A percentile compares a stretch with the other conserved stretches of the same genome.
Conservation (phyloP, 53 echinoderm and acorn worm genomes). For the Stichopus horrens region DNA sequence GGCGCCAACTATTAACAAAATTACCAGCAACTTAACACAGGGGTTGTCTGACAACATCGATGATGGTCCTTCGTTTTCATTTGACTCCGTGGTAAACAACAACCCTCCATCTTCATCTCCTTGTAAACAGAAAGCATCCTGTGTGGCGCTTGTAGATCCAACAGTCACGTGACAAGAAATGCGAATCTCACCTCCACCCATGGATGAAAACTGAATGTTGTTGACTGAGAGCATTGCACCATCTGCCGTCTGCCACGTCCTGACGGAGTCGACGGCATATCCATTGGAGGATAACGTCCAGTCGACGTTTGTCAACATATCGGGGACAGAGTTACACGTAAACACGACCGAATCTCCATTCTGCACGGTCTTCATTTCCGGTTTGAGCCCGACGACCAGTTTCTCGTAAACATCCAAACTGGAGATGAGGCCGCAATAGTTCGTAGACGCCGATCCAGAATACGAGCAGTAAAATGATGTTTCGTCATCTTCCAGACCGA, state of each 20-base stretch:
- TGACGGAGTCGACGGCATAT: background rate
- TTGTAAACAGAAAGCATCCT: background rate
- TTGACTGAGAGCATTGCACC: background rate
- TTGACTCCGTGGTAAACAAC: background rate
- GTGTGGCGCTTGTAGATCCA: background rate
- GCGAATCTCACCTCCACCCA: background rate
- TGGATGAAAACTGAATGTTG: background rate
- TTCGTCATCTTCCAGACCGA: background rate
- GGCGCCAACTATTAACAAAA: background rate
- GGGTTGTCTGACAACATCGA: background rate
- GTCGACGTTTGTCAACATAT: background rate
- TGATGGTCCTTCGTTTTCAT: background rate
- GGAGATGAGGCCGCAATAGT: background rate
- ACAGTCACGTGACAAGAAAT: slow-evolving; percentile 8
- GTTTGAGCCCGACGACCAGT: background rate
- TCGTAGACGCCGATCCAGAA: background rate
- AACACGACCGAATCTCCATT: slow-evolving; percentile 21
- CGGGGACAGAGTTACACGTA: slow-evolving; percentile 15
- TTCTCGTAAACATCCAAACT: background rate
- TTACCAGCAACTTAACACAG: background rate
- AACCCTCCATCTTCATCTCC: background rate
- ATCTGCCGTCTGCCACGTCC: background rate
- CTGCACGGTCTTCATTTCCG: background rate
- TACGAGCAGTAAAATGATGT: background rate
- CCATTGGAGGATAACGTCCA: slow-evolving; percentile 9